Evolutionary conservation across 2,888 invertebrate genomes (phyloP), one percentile per base, ranked within the genome.

Genomic region (Trachelus tabidus): DNA sequence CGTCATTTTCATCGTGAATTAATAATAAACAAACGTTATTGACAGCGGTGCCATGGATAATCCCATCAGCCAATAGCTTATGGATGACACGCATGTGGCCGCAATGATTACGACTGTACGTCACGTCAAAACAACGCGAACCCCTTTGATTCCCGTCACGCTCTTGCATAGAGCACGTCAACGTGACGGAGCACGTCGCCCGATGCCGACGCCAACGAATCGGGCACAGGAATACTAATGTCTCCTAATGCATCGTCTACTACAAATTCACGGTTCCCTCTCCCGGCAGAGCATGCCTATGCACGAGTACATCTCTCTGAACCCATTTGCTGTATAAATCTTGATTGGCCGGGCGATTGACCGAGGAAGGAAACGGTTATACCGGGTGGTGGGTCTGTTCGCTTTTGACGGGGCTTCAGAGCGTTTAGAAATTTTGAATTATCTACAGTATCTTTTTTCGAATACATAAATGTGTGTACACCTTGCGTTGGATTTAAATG

Each of bases 181-280:
- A 80, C 77, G 76, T 73, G 12, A 69, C 77, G 77, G 79, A 81
- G 77, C 83, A 75, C 82, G 85, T 87, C 86, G 71, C 12, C 4
- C 34, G 71, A 87, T 85, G 86, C 85, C 85, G 75, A 73, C 56
- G 77, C 82, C 73, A 76, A 74, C 81, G 77, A 80, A 82, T 85
- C 84, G 80, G 74, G 77, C 82, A 83, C 56, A 79, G 83, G 89
- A 88, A 89, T 88, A 87, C 89, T 88, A 90, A 90, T 89, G 87
- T 80, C 75, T 34, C 79, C 83, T 87, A 87, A 89, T 86, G 84
- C 85, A 81, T 81, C 83, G 77, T 82, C 83, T 84, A 85, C 79
- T 75, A 75, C 75, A 87, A 88, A 89, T 89, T 85, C 2, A 56
- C 56, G 56, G 56, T 56, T 56, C 23, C 9, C 56, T 56, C 9